phyloP scores from a whole-genome alignment of 2,797 vertebrate species.

The Microctenopoma steveboyesi region DNA sequence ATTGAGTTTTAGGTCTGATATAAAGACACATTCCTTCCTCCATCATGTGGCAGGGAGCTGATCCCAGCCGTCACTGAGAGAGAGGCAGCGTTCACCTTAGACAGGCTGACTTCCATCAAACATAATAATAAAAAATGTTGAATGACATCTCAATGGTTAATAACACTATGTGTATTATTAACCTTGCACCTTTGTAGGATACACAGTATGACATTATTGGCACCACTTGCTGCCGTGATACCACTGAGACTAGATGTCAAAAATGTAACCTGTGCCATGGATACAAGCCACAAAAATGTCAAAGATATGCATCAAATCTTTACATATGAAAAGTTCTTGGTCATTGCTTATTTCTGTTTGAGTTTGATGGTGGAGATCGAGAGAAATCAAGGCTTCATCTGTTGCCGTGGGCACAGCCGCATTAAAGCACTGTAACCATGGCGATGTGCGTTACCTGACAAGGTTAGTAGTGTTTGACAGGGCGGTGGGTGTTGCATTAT shows the following conservation, averaged over 20 bases:
- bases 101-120: too few relatives aligned
- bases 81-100: too few relatives aligned
- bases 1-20: too few relatives aligned
- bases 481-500: slow-evolving; percentile 51
- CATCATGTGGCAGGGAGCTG: too few relatives aligned
- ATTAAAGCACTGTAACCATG: slow-evolving; percentile 57
- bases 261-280: background rate
- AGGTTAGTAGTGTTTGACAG: slow-evolving; percentile 62
- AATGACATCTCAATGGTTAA: too few relatives aligned
- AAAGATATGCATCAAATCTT: background rate
- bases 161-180: too few relatives aligned
- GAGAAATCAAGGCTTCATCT: slow-evolving; percentile 14
- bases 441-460: slow-evolving; percentile 57
- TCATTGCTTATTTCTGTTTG: background rate
- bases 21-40: too few relatives aligned
- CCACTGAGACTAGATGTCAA: background rate
- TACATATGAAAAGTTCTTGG: background rate
- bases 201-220: too few relatives aligned
- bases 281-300: background rate
- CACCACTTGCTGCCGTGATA: too few relatives aligned
- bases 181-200: too few relatives aligned
- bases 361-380: background rate
- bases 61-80: too few relatives aligned
- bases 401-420: background rate
- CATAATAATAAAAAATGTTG: too few relatives aligned